These are phyloP conservation scores for Drosophila jambulina DNA, from an alignment of 1,140 invertebrate species.

Conservation along the genomic window DNA sequence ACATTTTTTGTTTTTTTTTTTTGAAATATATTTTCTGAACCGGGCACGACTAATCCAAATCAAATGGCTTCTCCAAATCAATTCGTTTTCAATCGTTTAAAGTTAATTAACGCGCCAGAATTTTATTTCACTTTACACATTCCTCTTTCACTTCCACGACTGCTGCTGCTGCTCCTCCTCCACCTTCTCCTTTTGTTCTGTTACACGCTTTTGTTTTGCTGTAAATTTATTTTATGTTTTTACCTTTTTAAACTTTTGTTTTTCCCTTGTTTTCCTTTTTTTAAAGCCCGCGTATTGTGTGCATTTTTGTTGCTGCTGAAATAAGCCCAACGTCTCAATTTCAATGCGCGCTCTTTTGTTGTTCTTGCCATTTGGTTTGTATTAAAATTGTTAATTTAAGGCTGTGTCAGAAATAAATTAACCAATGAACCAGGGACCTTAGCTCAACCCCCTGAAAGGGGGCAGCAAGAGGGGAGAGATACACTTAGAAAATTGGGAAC, in stretches of 20 bases:
- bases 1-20: not conserved
- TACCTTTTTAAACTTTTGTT: conserved; percentile 49
- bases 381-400: conserved; percentile 83
- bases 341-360: conserved; percentile 71
- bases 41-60: conserved; percentile 82
- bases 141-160: conserved; percentile 32
- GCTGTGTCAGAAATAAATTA: conserved; percentile 77
- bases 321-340: conserved; percentile 64
- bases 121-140: conserved; percentile 74
- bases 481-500: not conserved
- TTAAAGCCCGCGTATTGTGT: conserved; percentile 5
- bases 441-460: conserved; percentile 12
- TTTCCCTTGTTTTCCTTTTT: conserved; percentile 52
- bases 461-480: not conserved
- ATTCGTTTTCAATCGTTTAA: conserved; percentile 84
- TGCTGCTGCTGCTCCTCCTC: not conserved
- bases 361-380: conserved; percentile 44
- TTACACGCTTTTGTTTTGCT: conserved; percentile 75
- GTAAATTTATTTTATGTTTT: conserved; percentile 78
- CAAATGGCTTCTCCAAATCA: conserved; percentile 79
- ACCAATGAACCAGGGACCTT: conserved; percentile 63
- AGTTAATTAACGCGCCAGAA: conserved; percentile 81
- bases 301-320: conserved; percentile 23
- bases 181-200: conserved; percentile 33
- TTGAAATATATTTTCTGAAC: conserved; percentile 13